Conservation (phyloP, 1,140 invertebrate species). For the Cheumatopsyche charites region DNA sequence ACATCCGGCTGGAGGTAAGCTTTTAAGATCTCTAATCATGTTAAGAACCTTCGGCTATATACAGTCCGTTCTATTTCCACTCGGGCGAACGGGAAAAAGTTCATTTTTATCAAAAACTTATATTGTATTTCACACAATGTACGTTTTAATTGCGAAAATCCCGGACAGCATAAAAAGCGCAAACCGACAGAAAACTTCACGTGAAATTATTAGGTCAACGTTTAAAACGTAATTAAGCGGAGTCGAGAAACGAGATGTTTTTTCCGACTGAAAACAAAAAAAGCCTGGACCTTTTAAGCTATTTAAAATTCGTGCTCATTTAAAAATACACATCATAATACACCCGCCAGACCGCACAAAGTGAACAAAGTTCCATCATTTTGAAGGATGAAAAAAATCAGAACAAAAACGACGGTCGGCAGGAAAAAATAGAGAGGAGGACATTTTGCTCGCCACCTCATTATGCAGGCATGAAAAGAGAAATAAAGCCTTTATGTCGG, state of each 20-base stretch:
- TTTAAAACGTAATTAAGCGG: slow-evolving; percentile 14
- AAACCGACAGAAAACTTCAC: no score
- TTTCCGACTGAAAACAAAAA: background rate
- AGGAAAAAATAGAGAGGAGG: slow-evolving; percentile 3
- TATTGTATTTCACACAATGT: background rate
- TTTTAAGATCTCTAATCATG: no score
- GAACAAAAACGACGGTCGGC: background rate
- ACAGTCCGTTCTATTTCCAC: no score
- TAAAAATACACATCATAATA: slow-evolving; percentile 6
- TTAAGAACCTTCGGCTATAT: no score
- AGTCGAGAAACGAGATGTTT: background rate
- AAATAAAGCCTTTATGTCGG: slow-evolving; percentile 21
- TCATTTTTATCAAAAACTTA: no score
- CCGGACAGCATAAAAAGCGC: background rate
- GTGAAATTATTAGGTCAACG: slow-evolving; percentile 4
- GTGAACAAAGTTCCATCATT: slow-evolving; percentile 21
- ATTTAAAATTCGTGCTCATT: slow-evolving; percentile 14
- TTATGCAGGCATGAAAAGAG: slow-evolving; percentile 28
- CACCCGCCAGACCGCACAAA: slow-evolving; percentile 9
- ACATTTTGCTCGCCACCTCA: slow-evolving; percentile 26
- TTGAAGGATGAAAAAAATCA: background rate
- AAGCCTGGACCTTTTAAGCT: slow-evolving; percentile 6
- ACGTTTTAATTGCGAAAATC: slow-evolving; percentile 4
- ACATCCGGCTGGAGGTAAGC: no score
- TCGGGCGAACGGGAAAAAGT: no score